Base-by-base conservation (phyloP, 2,113 vertebrate genomes). In the Eulemur macaco region DNA sequence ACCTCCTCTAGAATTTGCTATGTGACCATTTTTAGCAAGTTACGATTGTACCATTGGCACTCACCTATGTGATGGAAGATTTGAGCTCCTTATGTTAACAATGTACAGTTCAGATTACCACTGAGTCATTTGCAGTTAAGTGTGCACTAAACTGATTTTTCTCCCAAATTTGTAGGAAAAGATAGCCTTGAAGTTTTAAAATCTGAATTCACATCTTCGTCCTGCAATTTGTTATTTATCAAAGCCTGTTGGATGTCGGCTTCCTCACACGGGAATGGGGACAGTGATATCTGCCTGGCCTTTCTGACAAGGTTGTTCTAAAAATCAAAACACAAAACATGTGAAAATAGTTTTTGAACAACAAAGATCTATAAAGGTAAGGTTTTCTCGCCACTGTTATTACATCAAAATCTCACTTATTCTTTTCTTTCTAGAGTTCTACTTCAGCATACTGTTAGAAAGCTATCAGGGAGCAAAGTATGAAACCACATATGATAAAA, bases 61-160 rank as follows among this genome's bases (percentile, higher is more conserved):
- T 34, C 20, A 14, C 25, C 17, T 14, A 1, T 21, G 12, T 4
- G 11, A 1, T 0, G 15, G 21, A 6, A 27, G 17, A 60, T n/a
- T 5, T 21, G 12, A 76, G 10, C 6, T 14, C 45, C 23, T 31
- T 9, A 17, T 23, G 1, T 14, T 25, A 14, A 3, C 56, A 14
- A 18, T 29, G 25, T 9, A 6, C 1, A 2, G 1, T 9, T 54
- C 31, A 29, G 15, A 34, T 17, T 18, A 6, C 3, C 31, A 58
- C 2, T 3, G 13, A 47, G 39, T 10, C 20, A 0, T 4, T 34
- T 25, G 50, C 39, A 29, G 2, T 18, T 18, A 47, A 11, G 39
- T 8, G 27, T 6, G 27, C n/a, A 6, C 42, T 58, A 50, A 14
- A 1, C 4, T 82, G 82, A 13, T 18, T 23, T 29, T 14, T 31